Evolutionary conservation across 2,888 invertebrate species (phyloP), one percentile per base, ranked within the genome.

Genomic region (Calliphora vomitoria): DNA sequence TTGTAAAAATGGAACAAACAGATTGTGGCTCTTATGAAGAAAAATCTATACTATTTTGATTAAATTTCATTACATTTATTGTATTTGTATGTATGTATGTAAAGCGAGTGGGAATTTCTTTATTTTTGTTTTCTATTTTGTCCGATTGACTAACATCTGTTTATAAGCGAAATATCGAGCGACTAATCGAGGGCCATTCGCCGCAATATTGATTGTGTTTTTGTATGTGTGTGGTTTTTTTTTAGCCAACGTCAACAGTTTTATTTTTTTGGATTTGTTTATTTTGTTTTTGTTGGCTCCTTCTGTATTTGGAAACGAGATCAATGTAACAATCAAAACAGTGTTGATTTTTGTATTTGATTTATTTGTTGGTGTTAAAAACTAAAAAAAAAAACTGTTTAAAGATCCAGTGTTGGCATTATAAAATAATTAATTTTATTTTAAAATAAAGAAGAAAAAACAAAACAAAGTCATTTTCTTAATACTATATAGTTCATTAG

Each of bases 301-400:
- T 74, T 53, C 60, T 75, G 68, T 80, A 62, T 85, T 80, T 85
- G 79, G 53, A 68, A 69, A 69, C 71, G 60, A 74, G 66, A 74
- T 64, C 66, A 66, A 66, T 74, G 74, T 85, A 79, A 68, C n/a
- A 66, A 79, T 83, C 25, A 64, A 71, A 38, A 47, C n/a, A 53
- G 38, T 82, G 68, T 82, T 47, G 60, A 60, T 38, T 72, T 71
- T 72, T 55, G 8, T 74, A 72, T 72, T 55, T 66, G 35, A 80
- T 60, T 72, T 66, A 64, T 62, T 31, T 66, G 55, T 66, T 55
- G 55, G 18, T 44, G 31, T 82, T 66, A 50, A 80, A 60, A 18
- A 31, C 25, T n/a, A 13, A n/a, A 8, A 35, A 31, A 35, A 62
- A 38, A 15, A n/a, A 18, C 11, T 11, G 0, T 69, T 69, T 69